Evolutionary conservation across 2,888 invertebrate genomes (phyloP).

Genomic region (Nomada ferruginata): DNA sequence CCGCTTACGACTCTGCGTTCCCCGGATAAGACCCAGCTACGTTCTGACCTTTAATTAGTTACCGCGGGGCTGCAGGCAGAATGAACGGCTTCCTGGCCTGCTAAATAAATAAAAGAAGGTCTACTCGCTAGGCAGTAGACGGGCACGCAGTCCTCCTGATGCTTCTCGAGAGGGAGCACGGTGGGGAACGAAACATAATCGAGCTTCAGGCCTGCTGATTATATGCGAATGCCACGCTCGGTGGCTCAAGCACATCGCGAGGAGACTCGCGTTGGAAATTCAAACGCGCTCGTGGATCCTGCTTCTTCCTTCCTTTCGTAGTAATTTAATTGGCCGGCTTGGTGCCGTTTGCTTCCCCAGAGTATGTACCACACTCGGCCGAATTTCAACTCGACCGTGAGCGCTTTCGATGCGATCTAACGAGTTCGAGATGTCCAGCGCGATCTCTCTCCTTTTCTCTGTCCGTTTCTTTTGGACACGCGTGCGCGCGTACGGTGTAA

Average conservation of each 20-base stretch:
- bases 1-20: conserved; percentile 74
- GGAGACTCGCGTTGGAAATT: conserved; percentile 68
- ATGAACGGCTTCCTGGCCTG: conserved; percentile 82
- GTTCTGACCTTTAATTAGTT: conserved; percentile 82
- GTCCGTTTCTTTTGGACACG: no score
- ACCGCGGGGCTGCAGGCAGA: conserved; percentile 76
- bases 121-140: conserved; percentile 56
- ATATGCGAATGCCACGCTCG: conserved; percentile 73
- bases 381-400: conserved; percentile 62
- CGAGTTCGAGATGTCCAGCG: conserved; percentile 32
- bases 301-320: conserved; percentile 67
- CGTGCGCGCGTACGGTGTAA: not conserved
- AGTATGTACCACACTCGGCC: conserved; percentile 53
- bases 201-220: conserved; percentile 69
- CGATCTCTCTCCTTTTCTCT: not conserved
- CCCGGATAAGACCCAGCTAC: conserved; percentile 68
- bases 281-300: conserved; percentile 69
- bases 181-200: conserved; percentile 67
- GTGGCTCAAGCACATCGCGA: conserved; percentile 73
- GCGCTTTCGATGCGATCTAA: conserved; percentile 44
- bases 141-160: conserved; percentile 2
- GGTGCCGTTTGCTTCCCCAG: conserved; percentile 11
- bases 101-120: conserved; percentile 80
- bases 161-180: conserved; percentile 19
- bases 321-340: conserved; percentile 67